Percentiles rank a stretch among this genome's conserved stretches.
Evolutionary conservation across 2,113 vertebrate species (phyloP).

Genomic region (Donacobius atricapilla): DNA sequence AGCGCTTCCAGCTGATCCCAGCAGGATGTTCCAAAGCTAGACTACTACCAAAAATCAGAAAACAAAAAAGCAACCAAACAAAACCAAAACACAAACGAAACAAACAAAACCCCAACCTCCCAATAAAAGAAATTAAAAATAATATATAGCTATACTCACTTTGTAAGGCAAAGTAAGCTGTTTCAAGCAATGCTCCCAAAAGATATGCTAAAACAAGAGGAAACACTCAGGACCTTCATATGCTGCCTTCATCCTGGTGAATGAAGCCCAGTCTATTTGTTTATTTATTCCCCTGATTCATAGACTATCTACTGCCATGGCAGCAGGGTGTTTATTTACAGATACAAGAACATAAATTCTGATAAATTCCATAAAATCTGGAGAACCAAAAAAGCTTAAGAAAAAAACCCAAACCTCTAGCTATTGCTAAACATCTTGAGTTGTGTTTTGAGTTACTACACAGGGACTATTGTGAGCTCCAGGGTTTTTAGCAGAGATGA

Average conservation of each 20-base stretch:
- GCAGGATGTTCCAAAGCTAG: not conserved
- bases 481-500: not conserved
- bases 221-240: not conserved
- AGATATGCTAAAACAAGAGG: not conserved
- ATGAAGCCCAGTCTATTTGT: not conserved
- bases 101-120: not conserved
- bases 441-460: not conserved
- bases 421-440: not conserved
- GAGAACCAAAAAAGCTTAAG: conserved; percentile 13
- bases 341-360: conserved; percentile 28
- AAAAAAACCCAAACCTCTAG: not conserved
- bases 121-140: too few relatives aligned
- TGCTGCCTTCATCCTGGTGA: not conserved
- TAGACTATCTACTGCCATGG: not conserved
- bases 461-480: not conserved
- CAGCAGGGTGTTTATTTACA: conserved; percentile 25
- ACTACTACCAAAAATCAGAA: not conserved
- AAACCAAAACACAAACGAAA: not conserved
- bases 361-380: conserved; percentile 16
- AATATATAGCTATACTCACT: not conserved
- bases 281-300: conserved; percentile 43
- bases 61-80: not conserved
- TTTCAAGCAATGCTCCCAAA: not conserved
- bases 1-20: not conserved
- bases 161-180: not conserved